phyloP scores from a whole-genome alignment of 2,888 invertebrate species.

The Acanthosepion pharaonis region DNA sequence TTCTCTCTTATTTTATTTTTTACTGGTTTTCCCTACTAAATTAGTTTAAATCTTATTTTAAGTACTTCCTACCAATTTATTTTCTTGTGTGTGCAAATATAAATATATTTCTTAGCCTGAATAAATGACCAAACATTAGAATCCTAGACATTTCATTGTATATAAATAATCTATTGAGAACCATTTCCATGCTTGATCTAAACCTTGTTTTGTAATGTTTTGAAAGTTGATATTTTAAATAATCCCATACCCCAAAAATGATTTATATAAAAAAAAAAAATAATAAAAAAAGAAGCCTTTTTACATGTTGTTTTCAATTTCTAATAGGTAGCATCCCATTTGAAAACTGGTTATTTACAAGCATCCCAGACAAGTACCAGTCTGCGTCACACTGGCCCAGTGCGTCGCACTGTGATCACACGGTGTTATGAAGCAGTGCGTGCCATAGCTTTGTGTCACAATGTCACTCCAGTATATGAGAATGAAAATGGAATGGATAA shows the following conservation, averaged over 20 bases:
- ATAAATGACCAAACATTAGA: too few species aligned
- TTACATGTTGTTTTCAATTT: neutral
- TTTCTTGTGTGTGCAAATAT: too few species aligned
- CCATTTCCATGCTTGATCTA: too few species aligned
- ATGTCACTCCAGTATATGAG: constrained; percentile 97
- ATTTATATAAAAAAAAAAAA: neutral
- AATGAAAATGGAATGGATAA: constrained; percentile 65
- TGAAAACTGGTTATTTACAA: constrained; percentile 75
- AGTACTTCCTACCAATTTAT: too few species aligned
- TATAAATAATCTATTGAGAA: too few species aligned
- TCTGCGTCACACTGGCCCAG: constrained; percentile 66
- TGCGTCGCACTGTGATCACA: constrained; percentile 82
- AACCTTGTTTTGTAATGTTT: neutral
- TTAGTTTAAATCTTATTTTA: too few species aligned
- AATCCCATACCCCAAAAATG: neutral
- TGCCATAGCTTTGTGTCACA: constrained; percentile 97
- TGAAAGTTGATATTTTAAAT: neutral
- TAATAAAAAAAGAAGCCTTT: too few species aligned
- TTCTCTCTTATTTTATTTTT: too few species aligned
- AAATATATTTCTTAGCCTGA: too few species aligned
- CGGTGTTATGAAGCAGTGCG: constrained; percentile 92
- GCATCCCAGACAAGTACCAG: neutral
- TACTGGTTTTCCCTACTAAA: too few species aligned
- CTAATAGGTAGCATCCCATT: constrained; percentile 75
- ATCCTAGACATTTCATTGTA: too few species aligned